Base-by-base conservation (phyloP, 1,140 invertebrate genomes). In the Araneus ventricosus region DNA sequence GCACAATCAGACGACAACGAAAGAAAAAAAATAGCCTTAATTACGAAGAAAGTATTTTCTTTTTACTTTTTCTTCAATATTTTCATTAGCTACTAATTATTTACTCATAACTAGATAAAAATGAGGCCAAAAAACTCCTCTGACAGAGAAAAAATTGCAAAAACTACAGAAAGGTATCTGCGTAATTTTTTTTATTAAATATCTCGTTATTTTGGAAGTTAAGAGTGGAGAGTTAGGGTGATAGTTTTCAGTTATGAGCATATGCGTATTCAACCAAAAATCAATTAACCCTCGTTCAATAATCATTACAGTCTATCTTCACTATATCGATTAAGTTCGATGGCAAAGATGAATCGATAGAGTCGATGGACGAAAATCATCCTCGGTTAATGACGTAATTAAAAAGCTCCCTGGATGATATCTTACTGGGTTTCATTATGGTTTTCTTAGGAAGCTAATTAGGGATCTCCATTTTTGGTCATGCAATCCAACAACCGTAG, bases 301-400 rank as follows among this genome's bases (percentile, higher is more conserved):
- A 84, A 82, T 92, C 80, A 92, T 92, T 92, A 92, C 6, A 22
- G 24, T 34, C 80, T 85, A 91, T 84, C 79, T 20, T 79, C 41
- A 45, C 10, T 41, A 6, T 92, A 92, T 92, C 90, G 90, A 92
- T 92, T 92, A 70, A 85, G n/a, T 86, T 92, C 90, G 61, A 70
- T 34, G 61, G 57, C 80, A 84, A 86, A 92, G 80, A 92, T 92
- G 37, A 92, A 92, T 92, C 82, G 90, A 84, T 92, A 86, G 24
- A 41, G 67, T 80, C 70, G 45, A 82, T 82, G 75, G n/a, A 85
- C 59, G 80, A 86, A 86, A 92, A 92, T 92, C 82, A 85, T 85
- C 57, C 80, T 30, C 61, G 39, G 61, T 92, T 92, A 92, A 92
- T 92, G 90, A 34, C 61, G 90, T 86, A 92, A 92, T 92, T 92